Conservation (phyloP, 2,888 invertebrate genomes). For the Chrysopilus asiliformis region DNA sequence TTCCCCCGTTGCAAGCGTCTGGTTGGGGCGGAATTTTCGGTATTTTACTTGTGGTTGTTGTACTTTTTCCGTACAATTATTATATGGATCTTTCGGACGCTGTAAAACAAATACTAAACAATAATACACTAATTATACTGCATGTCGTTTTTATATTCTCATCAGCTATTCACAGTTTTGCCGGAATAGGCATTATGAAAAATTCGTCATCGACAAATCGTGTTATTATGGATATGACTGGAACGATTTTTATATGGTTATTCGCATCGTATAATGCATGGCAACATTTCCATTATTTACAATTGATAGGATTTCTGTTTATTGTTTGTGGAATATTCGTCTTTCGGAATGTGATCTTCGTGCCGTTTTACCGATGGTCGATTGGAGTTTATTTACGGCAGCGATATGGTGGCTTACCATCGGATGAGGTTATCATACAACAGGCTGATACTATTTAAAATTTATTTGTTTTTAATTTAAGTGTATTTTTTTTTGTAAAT, state of each 20-base stretch:
- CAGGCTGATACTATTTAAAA: slow-evolving; percentile 23
- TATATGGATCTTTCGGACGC: slow-evolving; percentile 71
- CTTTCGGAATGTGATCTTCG: slow-evolving; percentile 54
- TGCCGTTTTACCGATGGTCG: slow-evolving; percentile 24
- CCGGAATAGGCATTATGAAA: slow-evolving; percentile 84
- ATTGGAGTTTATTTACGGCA: slow-evolving; percentile 21
- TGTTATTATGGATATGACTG: slow-evolving; percentile 37
- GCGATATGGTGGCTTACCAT: slow-evolving; percentile 22
- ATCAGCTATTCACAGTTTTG: slow-evolving; percentile 88
- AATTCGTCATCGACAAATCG: slow-evolving; percentile 85
- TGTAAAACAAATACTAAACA: slow-evolving; percentile 61
- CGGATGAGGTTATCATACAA: slow-evolving; percentile 19
- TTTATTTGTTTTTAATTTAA: not conserved
- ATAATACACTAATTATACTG: slow-evolving; percentile 45
- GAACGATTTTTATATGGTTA: slow-evolving; percentile 35
- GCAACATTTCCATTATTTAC: slow-evolving; percentile 68
- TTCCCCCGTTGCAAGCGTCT: slow-evolving; percentile 80
- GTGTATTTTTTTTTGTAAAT: not conserved
- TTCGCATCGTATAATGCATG: slow-evolving; percentile 32
- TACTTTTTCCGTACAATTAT: slow-evolving; percentile 71
- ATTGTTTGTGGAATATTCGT: slow-evolving; percentile 69
- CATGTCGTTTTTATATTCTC: slow-evolving; percentile 58
- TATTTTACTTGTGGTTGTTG: slow-evolving; percentile 43
- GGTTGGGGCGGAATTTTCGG: slow-evolving; percentile 89
- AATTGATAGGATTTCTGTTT: slow-evolving; percentile 62